Percentiles rank a stretch among this genome's conserved stretches.
phyloP scores from a whole-genome alignment of 1,140 invertebrate species.

The Eulimnadia texana region DNA sequence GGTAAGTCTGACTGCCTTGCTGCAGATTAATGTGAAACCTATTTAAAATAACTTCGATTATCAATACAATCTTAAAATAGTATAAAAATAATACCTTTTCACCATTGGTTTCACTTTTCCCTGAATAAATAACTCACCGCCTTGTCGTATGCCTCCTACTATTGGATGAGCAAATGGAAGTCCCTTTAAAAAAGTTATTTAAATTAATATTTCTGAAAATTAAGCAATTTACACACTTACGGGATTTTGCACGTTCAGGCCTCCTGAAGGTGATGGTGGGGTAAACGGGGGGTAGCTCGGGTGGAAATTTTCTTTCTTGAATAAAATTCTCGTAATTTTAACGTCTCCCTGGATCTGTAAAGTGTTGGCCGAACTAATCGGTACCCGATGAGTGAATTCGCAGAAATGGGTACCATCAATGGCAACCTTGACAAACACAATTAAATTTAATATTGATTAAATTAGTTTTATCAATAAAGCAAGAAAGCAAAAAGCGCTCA shows the following conservation, averaged over 20 bases:
- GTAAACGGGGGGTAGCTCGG: neutral
- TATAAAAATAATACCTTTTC: conserved; percentile 2
- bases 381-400: neutral
- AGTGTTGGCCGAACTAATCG: neutral
- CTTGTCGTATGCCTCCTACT: neutral
- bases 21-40: conserved; percentile 53
- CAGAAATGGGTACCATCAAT: neutral
- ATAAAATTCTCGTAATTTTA: neutral
- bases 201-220: neutral
- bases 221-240: neutral
- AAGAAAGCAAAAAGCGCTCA: neutral
- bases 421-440: neutral
- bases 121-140: neutral
- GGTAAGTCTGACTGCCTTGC: conserved; percentile 41
- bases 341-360: conserved; percentile 4
- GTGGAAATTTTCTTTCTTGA: neutral
- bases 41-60: neutral
- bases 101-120: conserved; percentile 4
- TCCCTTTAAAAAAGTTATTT: neutral
- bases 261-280: neutral
- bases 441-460: neutral
- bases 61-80: no score
- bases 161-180: neutral
- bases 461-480: neutral
- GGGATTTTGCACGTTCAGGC: no score